Evolutionary conservation across 2,113 vertebrate species (phyloP), one percentile per base, ranked within the genome.

Genomic region (Damaliscus lunatus): DNA sequence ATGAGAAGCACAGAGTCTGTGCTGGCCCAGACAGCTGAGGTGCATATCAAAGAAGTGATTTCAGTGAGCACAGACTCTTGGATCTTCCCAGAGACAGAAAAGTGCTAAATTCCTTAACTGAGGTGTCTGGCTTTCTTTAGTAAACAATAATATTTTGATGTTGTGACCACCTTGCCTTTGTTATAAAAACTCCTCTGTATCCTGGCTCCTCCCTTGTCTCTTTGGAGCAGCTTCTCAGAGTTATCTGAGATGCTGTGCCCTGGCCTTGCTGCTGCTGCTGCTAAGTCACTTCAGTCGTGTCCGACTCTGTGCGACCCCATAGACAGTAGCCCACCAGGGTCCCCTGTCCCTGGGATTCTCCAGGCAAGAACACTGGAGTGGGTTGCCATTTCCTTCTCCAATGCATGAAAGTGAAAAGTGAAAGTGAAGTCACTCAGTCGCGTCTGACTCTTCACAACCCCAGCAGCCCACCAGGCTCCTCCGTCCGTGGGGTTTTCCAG

Each of bases 401-500:
- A 7, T 53, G 52, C 17, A 19, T 53, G 52, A 53, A 53, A 19
- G 52, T 19, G 17, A 53, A 53, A 53, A 53, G 52, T 53, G 16
- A 53, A 53, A 53, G 52, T 2, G 52, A 53, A 53, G 17, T 19
- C 5, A 5, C 52, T 53, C 52, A 53, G 52, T 53, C 6, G 15
- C 0, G 6, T 53, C 21, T 8, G 0, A 57, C 3, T 7, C 55
- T 57, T 8, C 6, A 1, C 0, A 3, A 57, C 55, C 55, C 55
- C 55, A 10, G 21, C 21, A 57, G 21, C 55, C 55, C 1, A 57
- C 21, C 55, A 57, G 21, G 55, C 21, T 57, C 21, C 55, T 53
- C 52, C 6, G 6, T 53, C 52, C 52, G 19, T 53, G 52, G 52
- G 17, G 19, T 53, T 19, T 19, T 53, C 52, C 17, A 53, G 6